Percentiles rank a stretch among this genome's conserved stretches.
These are phyloP conservation scores for Meloidogyne floridensis DNA, from an alignment of 1,140 invertebrate species.

Conservation along the genomic window DNA sequence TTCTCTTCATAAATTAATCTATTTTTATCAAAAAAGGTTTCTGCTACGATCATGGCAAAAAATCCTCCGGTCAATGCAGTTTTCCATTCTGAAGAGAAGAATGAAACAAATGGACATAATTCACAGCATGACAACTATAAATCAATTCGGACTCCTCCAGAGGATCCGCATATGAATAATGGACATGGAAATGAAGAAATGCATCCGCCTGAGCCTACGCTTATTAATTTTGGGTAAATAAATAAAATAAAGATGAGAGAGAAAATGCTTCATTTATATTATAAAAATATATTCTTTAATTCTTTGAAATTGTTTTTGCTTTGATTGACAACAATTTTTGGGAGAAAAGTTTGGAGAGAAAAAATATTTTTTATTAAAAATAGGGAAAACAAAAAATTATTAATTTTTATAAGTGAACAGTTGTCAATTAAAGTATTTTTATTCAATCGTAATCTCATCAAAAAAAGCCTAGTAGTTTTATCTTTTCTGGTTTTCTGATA, in stretches of 20 bases:
- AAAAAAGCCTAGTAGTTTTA: not conserved
- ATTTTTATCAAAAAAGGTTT: not conserved
- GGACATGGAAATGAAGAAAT: slow-evolving; percentile 11
- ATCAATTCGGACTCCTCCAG: slow-evolving; percentile 19
- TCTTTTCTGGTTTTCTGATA: not conserved
- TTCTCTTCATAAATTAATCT: too few relatives aligned
- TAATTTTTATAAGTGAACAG: too few relatives aligned
- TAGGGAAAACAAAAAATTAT: too few relatives aligned
- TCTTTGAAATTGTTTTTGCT: not conserved
- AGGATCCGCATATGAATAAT: slow-evolving; percentile 25
- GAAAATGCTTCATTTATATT: not conserved
- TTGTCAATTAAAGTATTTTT: too few relatives aligned
- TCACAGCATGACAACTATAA: not conserved
- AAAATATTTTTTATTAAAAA: too few relatives aligned
- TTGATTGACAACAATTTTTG: not conserved
- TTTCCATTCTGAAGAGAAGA: not conserved
- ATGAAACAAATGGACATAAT: not conserved
- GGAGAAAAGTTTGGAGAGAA: too few relatives aligned
- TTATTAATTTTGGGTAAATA: slow-evolving; percentile 9
- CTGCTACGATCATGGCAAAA: not conserved
- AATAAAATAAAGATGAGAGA: slow-evolving; percentile 10
- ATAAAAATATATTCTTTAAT: not conserved
- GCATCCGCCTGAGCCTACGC: slow-evolving; percentile 19
- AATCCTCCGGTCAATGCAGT: not conserved
- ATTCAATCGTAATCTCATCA: not conserved